A percentile compares a stretch with the other conserved stretches of the same genome.
Conservation (phyloP, 2,888 invertebrate species). For the Antheraea yamamai region DNA sequence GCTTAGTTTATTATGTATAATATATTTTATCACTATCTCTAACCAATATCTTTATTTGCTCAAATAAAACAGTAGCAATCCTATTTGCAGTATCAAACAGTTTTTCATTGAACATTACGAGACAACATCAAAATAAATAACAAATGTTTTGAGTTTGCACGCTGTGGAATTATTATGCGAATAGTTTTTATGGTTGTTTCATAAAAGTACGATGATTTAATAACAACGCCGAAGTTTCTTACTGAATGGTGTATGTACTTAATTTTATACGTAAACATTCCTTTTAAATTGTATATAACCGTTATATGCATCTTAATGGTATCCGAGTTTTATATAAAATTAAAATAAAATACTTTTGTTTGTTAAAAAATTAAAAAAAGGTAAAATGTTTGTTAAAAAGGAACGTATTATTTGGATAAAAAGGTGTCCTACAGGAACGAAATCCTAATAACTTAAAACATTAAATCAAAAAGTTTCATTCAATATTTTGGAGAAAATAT, state of each 20-base stretch:
- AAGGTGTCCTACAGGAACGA: background rate
- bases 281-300: background rate
- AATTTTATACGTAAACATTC: conserved; percentile 4
- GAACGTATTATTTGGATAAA: background rate
- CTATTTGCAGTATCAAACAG: too few species aligned
- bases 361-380: too few species aligned
- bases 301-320: background rate
- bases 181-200: background rate
- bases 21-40: too few species aligned
- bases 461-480: background rate
- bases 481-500: background rate
- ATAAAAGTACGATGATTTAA: background rate
- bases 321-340: background rate
- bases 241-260: background rate
- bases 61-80: too few species aligned
- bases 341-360: background rate
- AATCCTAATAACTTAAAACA: background rate
- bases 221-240: background rate
- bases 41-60: too few species aligned
- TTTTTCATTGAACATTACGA: too few species aligned
- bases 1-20: too few species aligned
- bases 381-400: too few species aligned
- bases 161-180: background rate
- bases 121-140: background rate
- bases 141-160: background rate